phyloP scores from a whole-genome alignment of 2,888 invertebrate genomes.

The Synanthedon andrenaeformis region DNA sequence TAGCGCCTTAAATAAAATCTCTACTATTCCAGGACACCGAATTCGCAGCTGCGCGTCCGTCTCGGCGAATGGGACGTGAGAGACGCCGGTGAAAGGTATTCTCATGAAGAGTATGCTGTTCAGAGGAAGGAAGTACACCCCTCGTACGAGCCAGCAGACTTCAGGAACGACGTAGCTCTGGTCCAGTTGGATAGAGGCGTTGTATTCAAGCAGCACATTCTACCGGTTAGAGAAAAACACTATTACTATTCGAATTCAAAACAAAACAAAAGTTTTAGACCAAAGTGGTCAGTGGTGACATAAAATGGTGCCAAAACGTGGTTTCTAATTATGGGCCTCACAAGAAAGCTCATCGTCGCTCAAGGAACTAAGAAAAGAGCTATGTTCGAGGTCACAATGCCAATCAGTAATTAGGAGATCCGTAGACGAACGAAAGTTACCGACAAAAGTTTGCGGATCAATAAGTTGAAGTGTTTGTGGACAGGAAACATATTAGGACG shows the following conservation, averaged over 20 bases:
- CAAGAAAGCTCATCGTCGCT: no score
- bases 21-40: slow-evolving; percentile 77
- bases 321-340: no score
- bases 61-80: slow-evolving; percentile 94
- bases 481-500: no score
- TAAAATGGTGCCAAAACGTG: no score
- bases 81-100: slow-evolving; percentile 82
- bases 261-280: no score
- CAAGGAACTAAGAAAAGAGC: no score
- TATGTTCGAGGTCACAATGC: neutral
- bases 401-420: no score
- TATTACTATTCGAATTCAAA: neutral
- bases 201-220: slow-evolving; percentile 89
- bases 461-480: no score
- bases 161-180: slow-evolving; percentile 89
- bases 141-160: slow-evolving; percentile 90
- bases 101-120: slow-evolving; percentile 89
- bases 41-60: slow-evolving; percentile 87
- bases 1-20: no score
- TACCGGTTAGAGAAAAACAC: slow-evolving; percentile 71
- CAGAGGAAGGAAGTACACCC: slow-evolving; percentile 93
- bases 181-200: slow-evolving; percentile 85
- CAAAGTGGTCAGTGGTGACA: no score
- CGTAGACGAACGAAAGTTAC: no score
- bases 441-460: no score